Evolutionary conservation across 1,140 invertebrate genomes (phyloP).

Genomic region (Lysiphlebus fabarum): DNA sequence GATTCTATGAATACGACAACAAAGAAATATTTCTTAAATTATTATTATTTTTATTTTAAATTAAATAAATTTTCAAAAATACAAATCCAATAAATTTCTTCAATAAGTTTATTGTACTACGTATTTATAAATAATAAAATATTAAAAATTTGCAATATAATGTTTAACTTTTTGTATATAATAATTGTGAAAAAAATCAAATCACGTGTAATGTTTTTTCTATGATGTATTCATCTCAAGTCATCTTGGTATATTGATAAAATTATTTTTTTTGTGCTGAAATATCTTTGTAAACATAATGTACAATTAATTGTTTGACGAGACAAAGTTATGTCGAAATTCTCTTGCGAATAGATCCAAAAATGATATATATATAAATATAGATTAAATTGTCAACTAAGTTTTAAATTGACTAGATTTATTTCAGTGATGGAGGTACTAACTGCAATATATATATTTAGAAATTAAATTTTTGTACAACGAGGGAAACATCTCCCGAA

Average conservation of each 20-base stretch:
- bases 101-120: constrained; percentile 20
- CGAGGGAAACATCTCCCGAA: neutral
- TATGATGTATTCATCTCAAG: too few relatives aligned
- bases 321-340: neutral
- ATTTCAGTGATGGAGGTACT: neutral
- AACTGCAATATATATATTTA: constrained; percentile 6
- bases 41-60: neutral
- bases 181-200: too few relatives aligned
- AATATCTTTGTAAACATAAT: too few relatives aligned
- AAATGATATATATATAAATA: too few relatives aligned
- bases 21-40: too few relatives aligned
- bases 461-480: constrained; percentile 12
- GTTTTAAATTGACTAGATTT: too few relatives aligned
- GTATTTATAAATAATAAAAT: constrained; percentile 20
- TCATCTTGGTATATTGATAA: too few relatives aligned
- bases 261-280: too few relatives aligned
- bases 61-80: neutral
- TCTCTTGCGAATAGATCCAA: constrained; percentile 2
- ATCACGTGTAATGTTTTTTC: too few relatives aligned
- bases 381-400: too few relatives aligned
- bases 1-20: too few relatives aligned
- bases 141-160: constrained; percentile 22
- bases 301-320: too few relatives aligned
- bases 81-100: constrained; percentile 4
- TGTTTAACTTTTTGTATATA: constrained; percentile 47